Evolutionary conservation across 2,113 vertebrate species (phyloP).

Genomic region (Oncorhynchus kisutch): DNA sequence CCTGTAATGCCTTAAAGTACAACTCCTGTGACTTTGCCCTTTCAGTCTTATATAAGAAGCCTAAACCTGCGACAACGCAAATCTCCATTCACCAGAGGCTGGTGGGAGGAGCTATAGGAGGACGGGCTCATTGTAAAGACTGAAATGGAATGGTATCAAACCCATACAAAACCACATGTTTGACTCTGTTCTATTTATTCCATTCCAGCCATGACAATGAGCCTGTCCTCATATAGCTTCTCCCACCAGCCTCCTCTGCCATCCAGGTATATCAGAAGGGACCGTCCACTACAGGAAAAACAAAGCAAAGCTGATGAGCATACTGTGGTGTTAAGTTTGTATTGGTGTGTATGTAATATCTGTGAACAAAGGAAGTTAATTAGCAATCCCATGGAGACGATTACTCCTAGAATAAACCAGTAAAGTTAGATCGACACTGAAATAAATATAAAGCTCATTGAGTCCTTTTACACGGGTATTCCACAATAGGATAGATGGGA

Average conservation of each 20-base stretch:
- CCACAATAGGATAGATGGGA: conserved; percentile 16
- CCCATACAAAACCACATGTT: too few relatives aligned
- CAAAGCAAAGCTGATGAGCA: conserved; percentile 16
- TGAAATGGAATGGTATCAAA: too few relatives aligned
- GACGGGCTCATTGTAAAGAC: too few relatives aligned
- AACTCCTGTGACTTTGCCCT: conserved; percentile 38
- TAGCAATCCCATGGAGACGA: conserved; percentile 12
- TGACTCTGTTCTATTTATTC: too few relatives aligned
- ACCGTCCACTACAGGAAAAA: conserved; percentile 36
- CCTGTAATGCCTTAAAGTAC: conserved; percentile 60
- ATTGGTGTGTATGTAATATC: neutral
- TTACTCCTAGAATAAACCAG: conserved; percentile 25
- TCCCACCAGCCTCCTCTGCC: too few relatives aligned
- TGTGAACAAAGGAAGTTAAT: conserved; percentile 1
- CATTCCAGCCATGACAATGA: too few relatives aligned
- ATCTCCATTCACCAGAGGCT: conserved; percentile 16
- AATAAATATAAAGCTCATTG: conserved; percentile 9
- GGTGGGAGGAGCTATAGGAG: too few relatives aligned
- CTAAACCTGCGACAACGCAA: conserved; percentile 18
- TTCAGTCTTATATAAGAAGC: conserved; percentile 26
- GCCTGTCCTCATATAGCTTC: too few relatives aligned
- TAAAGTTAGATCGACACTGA: conserved; percentile 17
- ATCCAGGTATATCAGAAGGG: conserved; percentile 16
- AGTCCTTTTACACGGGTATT: conserved; percentile 17
- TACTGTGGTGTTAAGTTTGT: neutral